Base-by-base conservation (phyloP, 1,140 invertebrate genomes). In the Elymnias hypermnestra region DNA sequence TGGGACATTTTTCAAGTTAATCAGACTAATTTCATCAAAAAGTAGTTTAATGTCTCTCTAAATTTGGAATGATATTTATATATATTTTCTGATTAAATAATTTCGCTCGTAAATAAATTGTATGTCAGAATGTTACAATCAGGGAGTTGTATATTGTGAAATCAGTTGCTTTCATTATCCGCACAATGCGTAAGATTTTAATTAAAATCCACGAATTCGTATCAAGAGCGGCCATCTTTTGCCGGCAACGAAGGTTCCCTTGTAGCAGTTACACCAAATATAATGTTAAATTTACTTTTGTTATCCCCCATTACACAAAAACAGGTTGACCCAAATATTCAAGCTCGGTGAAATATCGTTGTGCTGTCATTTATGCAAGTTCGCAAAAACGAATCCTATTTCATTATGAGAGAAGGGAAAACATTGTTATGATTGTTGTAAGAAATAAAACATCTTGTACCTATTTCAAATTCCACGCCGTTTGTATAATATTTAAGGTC, bases 301-400 rank as follows among this genome's bases (percentile, higher is more conserved):
- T 78, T 72, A 84, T 82, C 65, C 66, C n/a, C 63, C 62, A 79
- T 82, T 82, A 82, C 66, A 74, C 75, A 84, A 82, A 82, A 84
- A 77, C 77, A 84, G 66, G 74, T 82, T 82, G 77, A 81, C 81
- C 81, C 69, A 73, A 84, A 82, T 82, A 73, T 74, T 72, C 66
- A 66, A 56, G 47, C 67, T 64, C 53, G 57, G 64, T 73, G 68
- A 78, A 75, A 77, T 77, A 84, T 78, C 66, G 74, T 67, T 70
- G 72, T 57, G 70, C 53, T 63, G 67, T 75, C 70, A 72, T 76
- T 82, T 83, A 67, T 76, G 73, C 75, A 81, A 78, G 67, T 78
- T 81, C 67, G 69, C 71, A 82, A 84, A 82, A 81, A 74, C 70
- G 63, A 76, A 76, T 73, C 62, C 71, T 72, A 60, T 59, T 65